Evolutionary conservation across 2,797 vertebrate species (phyloP).

Genomic region (Anableps anableps): DNA sequence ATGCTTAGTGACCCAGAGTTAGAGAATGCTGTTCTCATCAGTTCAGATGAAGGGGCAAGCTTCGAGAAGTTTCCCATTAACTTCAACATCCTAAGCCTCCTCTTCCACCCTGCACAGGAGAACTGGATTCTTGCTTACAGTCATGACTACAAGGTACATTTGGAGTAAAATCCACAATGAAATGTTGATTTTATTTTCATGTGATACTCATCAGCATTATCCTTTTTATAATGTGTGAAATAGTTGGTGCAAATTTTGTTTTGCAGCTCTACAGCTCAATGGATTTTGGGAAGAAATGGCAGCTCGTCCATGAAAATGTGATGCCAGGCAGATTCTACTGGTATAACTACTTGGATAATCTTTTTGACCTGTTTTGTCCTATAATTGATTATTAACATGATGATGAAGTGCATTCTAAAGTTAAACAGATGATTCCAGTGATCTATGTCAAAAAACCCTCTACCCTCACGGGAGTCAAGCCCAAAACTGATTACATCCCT

Average conservation of each 20-base stretch:
- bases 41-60: conserved; percentile 94
- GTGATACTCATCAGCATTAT: not conserved
- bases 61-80: conserved; percentile 94
- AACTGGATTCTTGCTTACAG: conserved; percentile 97
- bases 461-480: conserved; percentile 31
- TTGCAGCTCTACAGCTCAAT: conserved; percentile 93
- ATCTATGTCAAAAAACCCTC: conserved; percentile 56
- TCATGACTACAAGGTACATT: conserved; percentile 91
- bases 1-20: conserved; percentile 95
- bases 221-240: not conserved
- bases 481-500: conserved; percentile 48
- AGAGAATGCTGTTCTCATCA: conserved; percentile 95
- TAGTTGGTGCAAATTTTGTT: conserved; percentile 32
- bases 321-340: conserved; percentile 97
- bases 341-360: conserved; percentile 76
- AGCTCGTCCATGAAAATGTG: conserved; percentile 91
- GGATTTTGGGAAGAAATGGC: conserved; percentile 96
- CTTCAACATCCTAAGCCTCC: conserved; percentile 94
- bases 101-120: conserved; percentile 94
- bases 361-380: conserved; percentile 37
- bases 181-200: not conserved
- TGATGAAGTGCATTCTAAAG: conserved; percentile 41
- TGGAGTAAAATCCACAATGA: conserved; percentile 17
- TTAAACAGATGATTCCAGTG: conserved; percentile 39
- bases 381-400: conserved; percentile 68